Evolutionary conservation across 2,797 vertebrate genomes (phyloP), one percentile per base, ranked within the genome.

Genomic region (Thripadectes ignobilis): DNA sequence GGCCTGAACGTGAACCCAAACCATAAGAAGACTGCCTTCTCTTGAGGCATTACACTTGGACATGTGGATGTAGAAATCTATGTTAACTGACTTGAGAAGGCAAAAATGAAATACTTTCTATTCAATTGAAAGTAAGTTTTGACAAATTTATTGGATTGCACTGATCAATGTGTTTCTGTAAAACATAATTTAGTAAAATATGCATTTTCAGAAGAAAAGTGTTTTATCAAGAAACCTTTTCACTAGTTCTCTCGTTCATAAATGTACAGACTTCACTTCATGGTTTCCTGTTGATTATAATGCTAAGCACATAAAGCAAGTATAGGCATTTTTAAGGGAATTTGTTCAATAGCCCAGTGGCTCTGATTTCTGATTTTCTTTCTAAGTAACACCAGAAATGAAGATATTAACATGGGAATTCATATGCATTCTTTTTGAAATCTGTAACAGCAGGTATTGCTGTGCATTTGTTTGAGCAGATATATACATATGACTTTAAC

Each of bases 381-480:
- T 82, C 36, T 58, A 72, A 80, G 23, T 67, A 87, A 34, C 11
- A 22, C 6, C 17, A 68, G 24, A 84, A 93, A 49, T 46, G 7
- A 58, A 46, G 48, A 48, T 62, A 39, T 22, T 32, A 58, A 63
- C 52, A 32, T 51, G 49, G 52, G 57, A 39, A 85, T 83, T 71
- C 14, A 8, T 32, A 24, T 0, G 1, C 6, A 15, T 29, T 41
- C 4, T 15, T 45, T 80, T 57, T 23, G 21, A 61, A 85, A 63
- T 38, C 9, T 57, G 0, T 32, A 61, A 24, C 3, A 43, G 30
- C 13, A 51, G 10, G 8, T 39, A 21, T 55, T 54, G n/a, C 3
- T 34, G 36, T 34, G n/a, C 24, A 5, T 6, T 1, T 6, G 0
- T 75, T 73, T 1, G 3, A 84, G 51, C 1, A 0, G 24, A 30